Evolutionary conservation across 2,797 vertebrate species (phyloP), one percentile per base, ranked within the genome.

Genomic region (Melanogrammus aeglefinus): DNA sequence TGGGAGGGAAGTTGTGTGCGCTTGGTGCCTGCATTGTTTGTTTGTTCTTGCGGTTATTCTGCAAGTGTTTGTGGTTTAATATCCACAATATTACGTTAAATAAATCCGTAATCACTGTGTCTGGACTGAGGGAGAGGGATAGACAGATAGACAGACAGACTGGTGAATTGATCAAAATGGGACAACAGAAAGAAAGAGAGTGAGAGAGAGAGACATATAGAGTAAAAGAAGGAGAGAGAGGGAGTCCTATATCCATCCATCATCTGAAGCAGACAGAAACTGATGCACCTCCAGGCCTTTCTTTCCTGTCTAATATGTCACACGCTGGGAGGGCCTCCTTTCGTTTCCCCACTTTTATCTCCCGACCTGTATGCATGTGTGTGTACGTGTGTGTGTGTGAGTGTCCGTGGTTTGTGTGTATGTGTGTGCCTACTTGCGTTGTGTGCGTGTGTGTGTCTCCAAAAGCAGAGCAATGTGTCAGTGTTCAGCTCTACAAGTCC

Each of bases 301-400:
- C 36, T 82, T 78, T 81, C 87, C 79, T 79, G 82, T 81, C 87
- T 74, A 63, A 78, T 77, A 85, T 83, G 83, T 89, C 83, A 78
- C 84, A 84, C 82, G 83, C 79, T 82, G 47, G 79, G n/a, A n/a
- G n/a, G n/a, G 73, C 81, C 76, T 85, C 83, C 88, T 18, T 35
- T 74, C 84, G 84, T 80, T 83, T 84, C 86, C 79, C 16, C 33
- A n/a, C 87, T 87, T 87, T 86, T 83, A 85, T 44, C 41, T 44
- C 41, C 41, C 41, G 41, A 12, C 8, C 41, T 44, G 41, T 44
- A 12, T 44, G 41, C 84, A 81, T 82, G 77, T 78, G 38, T 72
- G 29, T 74, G 51, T n/a, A n/a, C n/a, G n/a, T 63, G 57, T 75
- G 63, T 71, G 36, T 57, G 31, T 72, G 41, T 57, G 18, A 24